Conservation (phyloP, 2,888 invertebrate genomes). For the Lepeophtheirus nordmannii region DNA sequence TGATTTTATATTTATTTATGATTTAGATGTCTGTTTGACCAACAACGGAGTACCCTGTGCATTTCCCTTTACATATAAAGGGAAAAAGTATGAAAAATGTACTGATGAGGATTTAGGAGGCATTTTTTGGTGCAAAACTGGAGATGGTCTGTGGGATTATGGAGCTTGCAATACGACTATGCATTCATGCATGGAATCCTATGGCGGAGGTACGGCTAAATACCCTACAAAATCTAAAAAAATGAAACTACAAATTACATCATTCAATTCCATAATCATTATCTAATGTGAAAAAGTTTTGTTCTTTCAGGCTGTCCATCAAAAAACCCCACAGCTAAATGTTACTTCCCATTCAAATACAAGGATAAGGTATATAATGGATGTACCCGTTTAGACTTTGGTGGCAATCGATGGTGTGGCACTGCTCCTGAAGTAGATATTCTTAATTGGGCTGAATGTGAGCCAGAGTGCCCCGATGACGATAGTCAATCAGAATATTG, state of each 20-base stretch:
- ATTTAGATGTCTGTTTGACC: neutral
- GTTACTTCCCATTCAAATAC: constrained; percentile 2
- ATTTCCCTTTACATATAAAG: neutral
- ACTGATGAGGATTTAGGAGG: neutral
- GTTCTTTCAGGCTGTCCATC: neutral
- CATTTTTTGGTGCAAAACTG: neutral
- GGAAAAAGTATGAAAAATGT: neutral
- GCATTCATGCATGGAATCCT: neutral
- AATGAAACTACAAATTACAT: too few species aligned
- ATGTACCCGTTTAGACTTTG: neutral
- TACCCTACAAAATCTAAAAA: too few species aligned
- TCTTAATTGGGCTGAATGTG: neutral
- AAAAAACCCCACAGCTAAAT: neutral
- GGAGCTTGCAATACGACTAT: constrained; percentile 1
- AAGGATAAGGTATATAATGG: neutral
- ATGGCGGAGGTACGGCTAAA: neutral
- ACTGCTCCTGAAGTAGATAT: neutral
- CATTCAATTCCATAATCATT: too few species aligned
- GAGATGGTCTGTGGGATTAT: neutral
- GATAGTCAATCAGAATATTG: neutral
- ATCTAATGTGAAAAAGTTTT: too few species aligned
- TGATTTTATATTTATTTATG: too few species aligned
- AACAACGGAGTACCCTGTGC: neutral
- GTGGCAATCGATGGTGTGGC: neutral
- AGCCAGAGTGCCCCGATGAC: neutral